Percentiles rank a stretch among this genome's conserved stretches.
Evolutionary conservation across 2,888 invertebrate genomes (phyloP).

Genomic region (Apotomis capreana): DNA sequence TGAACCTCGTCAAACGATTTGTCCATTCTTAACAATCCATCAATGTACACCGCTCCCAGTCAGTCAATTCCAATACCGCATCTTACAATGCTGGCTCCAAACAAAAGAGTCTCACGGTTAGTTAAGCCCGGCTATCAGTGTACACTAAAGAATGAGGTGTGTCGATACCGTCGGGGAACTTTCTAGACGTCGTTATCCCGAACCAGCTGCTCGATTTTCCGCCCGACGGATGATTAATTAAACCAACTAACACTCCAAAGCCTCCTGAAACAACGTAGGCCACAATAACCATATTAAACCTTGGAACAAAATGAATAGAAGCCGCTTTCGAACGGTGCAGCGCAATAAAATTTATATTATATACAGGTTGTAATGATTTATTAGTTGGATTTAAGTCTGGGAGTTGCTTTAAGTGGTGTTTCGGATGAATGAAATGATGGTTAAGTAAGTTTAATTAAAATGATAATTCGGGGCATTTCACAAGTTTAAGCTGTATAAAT

Average conservation of each 20-base stretch:
- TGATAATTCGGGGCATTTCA: neutral
- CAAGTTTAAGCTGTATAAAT: neutral
- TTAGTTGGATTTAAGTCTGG: constrained; percentile 32
- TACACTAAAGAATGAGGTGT: constrained; percentile 4
- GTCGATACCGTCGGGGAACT: constrained; percentile 49
- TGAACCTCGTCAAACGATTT: constrained; percentile 28
- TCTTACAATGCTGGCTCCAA: constrained; percentile 19
- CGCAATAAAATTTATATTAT: constrained; percentile 29
- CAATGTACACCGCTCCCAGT: constrained; percentile 8
- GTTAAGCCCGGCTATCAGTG: constrained; percentile 8
- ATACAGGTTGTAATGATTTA: constrained; percentile 39
- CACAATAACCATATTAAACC: constrained; percentile 37
- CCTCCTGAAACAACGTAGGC: constrained; percentile 24
- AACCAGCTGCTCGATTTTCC: constrained; percentile 75
- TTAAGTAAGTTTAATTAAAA: constrained; percentile 16
- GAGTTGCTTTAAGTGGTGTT: constrained; percentile 20
- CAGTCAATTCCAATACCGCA: constrained; percentile 3
- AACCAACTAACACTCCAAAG: constrained; percentile 54
- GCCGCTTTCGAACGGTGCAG: neutral
- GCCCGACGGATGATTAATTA: constrained; percentile 74
- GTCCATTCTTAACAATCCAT: constrained; percentile 30
- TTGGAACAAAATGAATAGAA: constrained; percentile 35
- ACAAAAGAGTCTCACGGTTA: constrained; percentile 9
- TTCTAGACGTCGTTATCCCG: constrained; percentile 67
- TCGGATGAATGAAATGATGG: constrained; percentile 7